A percentile compares a stretch with the other conserved stretches of the same genome.
phyloP scores from a whole-genome alignment of 2,888 invertebrate genomes.

The Reticulitermes lucifugus region DNA sequence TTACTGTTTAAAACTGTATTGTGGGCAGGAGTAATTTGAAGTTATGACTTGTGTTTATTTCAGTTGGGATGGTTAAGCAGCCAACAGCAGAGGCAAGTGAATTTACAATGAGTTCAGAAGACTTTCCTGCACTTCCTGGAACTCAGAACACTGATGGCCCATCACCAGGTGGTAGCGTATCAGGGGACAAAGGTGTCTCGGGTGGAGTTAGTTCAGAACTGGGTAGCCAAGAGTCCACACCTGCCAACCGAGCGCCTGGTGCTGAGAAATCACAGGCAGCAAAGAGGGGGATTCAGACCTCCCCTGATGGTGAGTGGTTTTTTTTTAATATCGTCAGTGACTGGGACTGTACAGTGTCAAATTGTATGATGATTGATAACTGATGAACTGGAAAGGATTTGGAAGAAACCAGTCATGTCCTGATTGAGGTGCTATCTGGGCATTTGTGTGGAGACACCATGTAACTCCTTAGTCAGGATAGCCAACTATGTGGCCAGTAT shows the following conservation, averaged over 20 bases:
- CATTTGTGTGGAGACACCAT: too few relatives aligned
- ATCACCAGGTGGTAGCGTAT: slow-evolving; percentile 72
- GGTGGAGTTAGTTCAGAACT: slow-evolving; percentile 49
- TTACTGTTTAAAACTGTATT: too few relatives aligned
- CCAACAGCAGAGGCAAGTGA: slow-evolving; percentile 92
- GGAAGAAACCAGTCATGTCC: too few relatives aligned
- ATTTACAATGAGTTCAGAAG: slow-evolving; percentile 98
- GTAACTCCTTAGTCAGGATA: too few relatives aligned
- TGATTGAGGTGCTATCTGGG: too few relatives aligned
- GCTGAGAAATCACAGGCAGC: slow-evolving; percentile 60
- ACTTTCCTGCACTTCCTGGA: slow-evolving; percentile 99
- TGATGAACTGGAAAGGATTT: too few relatives aligned
- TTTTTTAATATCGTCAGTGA: too few relatives aligned
- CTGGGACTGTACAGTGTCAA: too few relatives aligned
- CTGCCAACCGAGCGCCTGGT: slow-evolving; percentile 54
- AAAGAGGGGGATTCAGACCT: slow-evolving; percentile 93
- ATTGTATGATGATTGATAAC: too few relatives aligned
- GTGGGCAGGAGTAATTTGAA: too few relatives aligned
- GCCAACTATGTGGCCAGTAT: too few relatives aligned
- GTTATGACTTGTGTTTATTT: slow-evolving; percentile 52
- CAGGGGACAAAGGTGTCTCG: slow-evolving; percentile 57
- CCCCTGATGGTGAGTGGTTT: slow-evolving; percentile 83
- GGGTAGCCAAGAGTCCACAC: slow-evolving; percentile 55
- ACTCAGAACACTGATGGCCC: slow-evolving; percentile 76
- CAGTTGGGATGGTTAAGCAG: slow-evolving; percentile 95